Evolutionary conservation across 2,888 invertebrate genomes (phyloP).

Genomic region (Bimastos eiseni): DNA sequence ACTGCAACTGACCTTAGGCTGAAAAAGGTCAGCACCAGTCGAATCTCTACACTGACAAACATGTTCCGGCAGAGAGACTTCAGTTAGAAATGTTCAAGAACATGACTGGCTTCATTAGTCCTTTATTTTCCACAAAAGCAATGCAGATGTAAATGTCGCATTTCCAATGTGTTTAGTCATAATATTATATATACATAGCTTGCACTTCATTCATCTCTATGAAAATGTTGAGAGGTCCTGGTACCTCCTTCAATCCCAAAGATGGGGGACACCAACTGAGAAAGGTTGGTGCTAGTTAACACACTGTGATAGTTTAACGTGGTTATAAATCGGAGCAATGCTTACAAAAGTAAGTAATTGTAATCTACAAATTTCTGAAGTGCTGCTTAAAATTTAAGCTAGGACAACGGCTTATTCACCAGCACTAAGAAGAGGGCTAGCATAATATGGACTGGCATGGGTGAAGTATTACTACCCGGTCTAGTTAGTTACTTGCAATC

Average conservation of each 20-base stretch:
- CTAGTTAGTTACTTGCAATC: neutral
- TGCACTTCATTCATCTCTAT: too few relatives aligned
- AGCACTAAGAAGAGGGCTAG: too few relatives aligned
- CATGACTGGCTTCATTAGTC: neutral
- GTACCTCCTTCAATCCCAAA: neutral
- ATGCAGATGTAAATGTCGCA: neutral
- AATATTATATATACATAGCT: too few relatives aligned
- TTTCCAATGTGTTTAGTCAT: too few relatives aligned
- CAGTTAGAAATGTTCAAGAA: neutral
- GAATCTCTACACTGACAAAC: neutral
- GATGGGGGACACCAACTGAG: neutral
- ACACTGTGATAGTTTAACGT: neutral
- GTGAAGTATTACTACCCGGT: neutral
- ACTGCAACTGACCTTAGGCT: too few relatives aligned
- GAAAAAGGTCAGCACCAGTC: neutral
- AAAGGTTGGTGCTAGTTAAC: neutral
- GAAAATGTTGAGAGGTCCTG: neutral
- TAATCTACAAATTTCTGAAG: too few relatives aligned
- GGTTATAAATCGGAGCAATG: neutral
- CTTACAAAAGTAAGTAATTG: neutral
- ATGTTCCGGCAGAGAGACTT: neutral
- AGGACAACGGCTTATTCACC: neutral
- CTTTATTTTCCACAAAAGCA: neutral
- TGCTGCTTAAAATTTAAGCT: neutral
- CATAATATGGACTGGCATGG: neutral